These are phyloP conservation scores for Lysandra coridon DNA, from an alignment of 2,888 invertebrate species.

Conservation along the genomic window DNA sequence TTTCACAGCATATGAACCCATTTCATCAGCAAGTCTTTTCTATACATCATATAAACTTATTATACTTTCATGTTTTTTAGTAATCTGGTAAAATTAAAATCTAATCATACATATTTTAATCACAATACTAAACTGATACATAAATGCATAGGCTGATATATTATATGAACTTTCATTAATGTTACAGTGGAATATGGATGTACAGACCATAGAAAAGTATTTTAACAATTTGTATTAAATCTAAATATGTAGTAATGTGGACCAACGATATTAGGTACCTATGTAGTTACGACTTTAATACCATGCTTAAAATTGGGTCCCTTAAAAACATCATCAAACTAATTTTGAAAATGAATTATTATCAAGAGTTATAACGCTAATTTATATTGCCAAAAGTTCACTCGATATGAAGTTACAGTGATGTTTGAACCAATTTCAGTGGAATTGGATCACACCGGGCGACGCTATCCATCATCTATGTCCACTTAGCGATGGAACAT, in stretches of 20 bases:
- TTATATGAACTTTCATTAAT: no score
- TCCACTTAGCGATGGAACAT: conserved; percentile 11
- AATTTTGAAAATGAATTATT: neutral
- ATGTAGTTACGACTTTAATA: no score
- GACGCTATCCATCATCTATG: conserved; percentile 23
- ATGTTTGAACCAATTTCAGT: conserved; percentile 4
- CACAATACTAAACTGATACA: no score
- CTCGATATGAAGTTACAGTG: neutral
- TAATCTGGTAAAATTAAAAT: neutral
- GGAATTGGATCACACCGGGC: conserved; percentile 17
- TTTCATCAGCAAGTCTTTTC: neutral
- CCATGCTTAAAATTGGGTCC: neutral
- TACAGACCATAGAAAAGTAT: no score
- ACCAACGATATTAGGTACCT: no score
- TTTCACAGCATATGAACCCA: neutral
- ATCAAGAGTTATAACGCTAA: neutral
- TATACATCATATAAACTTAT: no score
- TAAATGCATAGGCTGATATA: no score
- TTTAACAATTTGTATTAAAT: no score
- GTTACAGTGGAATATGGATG: no score
- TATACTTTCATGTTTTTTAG: neutral
- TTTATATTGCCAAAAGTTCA: neutral
- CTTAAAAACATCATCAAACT: no score
- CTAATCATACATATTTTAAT: no score
- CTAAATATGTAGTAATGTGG: no score